Conservation (phyloP, 2,113 vertebrate genomes). For the Pituophis catenifer region DNA sequence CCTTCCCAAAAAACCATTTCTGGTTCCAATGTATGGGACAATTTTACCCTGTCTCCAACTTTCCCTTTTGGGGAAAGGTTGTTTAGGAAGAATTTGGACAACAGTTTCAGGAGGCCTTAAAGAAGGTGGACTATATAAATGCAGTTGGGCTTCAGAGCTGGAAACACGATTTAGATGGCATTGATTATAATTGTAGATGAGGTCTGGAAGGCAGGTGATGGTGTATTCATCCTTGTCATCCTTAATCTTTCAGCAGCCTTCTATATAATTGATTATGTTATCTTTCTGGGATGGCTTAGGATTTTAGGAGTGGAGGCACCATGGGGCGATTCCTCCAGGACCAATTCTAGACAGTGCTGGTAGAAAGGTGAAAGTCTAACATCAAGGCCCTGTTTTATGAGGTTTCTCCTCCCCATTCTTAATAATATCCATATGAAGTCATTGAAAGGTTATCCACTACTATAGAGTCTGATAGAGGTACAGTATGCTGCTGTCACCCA, state of each 20-base stretch:
- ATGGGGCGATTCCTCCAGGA: neutral
- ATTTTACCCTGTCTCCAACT: neutral
- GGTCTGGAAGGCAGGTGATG: neutral
- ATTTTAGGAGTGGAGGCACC: neutral
- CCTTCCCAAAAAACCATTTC: neutral
- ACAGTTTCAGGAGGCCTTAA: neutral
- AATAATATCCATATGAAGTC: neutral
- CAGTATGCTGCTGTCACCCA: neutral
- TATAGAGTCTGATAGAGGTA: neutral
- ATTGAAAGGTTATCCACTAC: neutral
- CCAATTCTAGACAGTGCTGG: neutral
- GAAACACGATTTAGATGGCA: neutral
- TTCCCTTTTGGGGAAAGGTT: neutral
- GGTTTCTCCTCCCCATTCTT: neutral
- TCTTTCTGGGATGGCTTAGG: neutral
- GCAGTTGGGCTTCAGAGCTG: neutral
- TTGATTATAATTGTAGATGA: neutral
- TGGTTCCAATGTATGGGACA: neutral
- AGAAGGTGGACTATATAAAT: neutral
- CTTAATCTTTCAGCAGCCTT: neutral
- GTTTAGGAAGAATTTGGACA: neutral
- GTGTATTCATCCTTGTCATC: neutral
- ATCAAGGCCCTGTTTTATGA: neutral
- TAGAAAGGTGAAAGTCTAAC: neutral
- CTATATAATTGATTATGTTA: neutral